Base-by-base conservation (phyloP, 2,797 vertebrate genomes). In the Rhyacichthys aspro region DNA sequence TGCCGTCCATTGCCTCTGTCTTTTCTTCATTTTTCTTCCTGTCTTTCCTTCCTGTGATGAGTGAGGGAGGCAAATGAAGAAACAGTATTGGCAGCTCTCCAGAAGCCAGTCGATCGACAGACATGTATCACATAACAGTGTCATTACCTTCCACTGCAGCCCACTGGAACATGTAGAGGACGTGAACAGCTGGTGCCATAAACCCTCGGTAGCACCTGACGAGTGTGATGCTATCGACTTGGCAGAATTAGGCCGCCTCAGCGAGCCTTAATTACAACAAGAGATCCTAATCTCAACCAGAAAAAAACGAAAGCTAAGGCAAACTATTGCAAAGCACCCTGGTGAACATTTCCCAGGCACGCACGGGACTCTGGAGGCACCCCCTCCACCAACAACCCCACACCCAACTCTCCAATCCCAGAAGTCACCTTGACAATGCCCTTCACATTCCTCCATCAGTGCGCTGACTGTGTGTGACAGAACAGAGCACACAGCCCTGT, bases 181-280 rank as follows among this genome's bases (percentile, higher is more conserved):
- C 76, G 44, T 41, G 63, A 82, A 33, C 77, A 88, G 83, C 81
- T 82, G 83, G 69, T 62, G 80, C 45, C 64, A 68, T 56, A 79
- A 61, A 43, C 28, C 80, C 55, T 74, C 77, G 17, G 38, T 38
- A 64, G 68, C 76, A 83, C 81, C 85, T 82, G 78, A 81, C 72
- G 55, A 44, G 39, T 6, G 55, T 1, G 85, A 89, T 84, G 83
- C 70, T 80, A 85, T 89, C 87, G 17, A 44, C 69, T 39, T 63
- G 77, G 84, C 81, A 82, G 85, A 87, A 86, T 81, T 73, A 87
- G 76, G 63, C 61, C 32, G 52, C 72, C 64, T 83, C 71, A 59
- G 53, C n/a, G 59, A 74, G 77, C 86, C 78, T 70, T 83, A 87
- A 88, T 88, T 88, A 86, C 73, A 82, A 88, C 81, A 76, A 44